Evolutionary conservation across 2,888 invertebrate species (phyloP).

Genomic region (Mystacides longicornis): DNA sequence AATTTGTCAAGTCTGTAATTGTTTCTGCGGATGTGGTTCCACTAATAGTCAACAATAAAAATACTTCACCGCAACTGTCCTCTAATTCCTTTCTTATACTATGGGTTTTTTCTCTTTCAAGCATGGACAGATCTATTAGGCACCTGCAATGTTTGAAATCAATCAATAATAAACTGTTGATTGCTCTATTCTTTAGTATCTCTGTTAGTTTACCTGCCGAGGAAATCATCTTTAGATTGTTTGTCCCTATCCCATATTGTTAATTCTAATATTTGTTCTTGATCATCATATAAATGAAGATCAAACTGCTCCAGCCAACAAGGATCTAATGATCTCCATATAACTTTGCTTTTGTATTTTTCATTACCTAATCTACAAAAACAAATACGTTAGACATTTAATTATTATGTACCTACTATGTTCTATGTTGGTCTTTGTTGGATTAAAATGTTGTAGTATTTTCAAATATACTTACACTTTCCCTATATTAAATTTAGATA

Average conservation of each 20-base stretch:
- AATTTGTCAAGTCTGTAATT: constrained; percentile 81
- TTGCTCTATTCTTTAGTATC: background rate
- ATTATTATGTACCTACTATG: no score
- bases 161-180: no score
- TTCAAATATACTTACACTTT: no score
- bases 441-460: no score
- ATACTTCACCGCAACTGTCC: constrained; percentile 82
- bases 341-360: constrained; percentile 92
- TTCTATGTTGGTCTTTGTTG: no score
- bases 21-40: constrained; percentile 91
- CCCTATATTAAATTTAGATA: no score
- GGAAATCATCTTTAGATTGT: constrained; percentile 76
- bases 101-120: constrained; percentile 88
- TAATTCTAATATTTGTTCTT: constrained; percentile 85
- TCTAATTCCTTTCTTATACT: constrained; percentile 83
- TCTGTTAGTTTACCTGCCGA: constrained; percentile 55
- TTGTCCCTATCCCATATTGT: constrained; percentile 86
- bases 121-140: constrained; percentile 71
- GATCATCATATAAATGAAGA: constrained; percentile 89
- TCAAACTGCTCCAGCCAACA: constrained; percentile 97
- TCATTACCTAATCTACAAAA: constrained; percentile 80
- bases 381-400: no score
- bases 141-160: constrained; percentile 61
- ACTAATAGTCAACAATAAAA: constrained; percentile 86
- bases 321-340: constrained; percentile 78